Conservation (phyloP, 2,888 invertebrate species). For the Minunthozetes semirufus region DNA sequence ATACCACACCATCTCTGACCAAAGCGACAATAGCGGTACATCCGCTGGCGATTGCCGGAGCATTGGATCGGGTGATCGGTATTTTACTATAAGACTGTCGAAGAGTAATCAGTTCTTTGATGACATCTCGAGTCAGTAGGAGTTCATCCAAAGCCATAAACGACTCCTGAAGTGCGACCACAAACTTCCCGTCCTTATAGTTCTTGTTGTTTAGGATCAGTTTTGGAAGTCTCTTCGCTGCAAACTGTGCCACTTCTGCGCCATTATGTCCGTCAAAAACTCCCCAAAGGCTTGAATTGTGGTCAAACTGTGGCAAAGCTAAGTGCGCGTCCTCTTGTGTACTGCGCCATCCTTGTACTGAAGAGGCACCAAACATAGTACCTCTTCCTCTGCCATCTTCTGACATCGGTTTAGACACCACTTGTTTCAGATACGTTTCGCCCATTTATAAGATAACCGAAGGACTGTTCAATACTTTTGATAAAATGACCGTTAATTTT, state of each 20-base stretch:
- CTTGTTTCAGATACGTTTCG: neutral
- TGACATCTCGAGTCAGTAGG: conserved; percentile 52
- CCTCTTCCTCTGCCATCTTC: neutral
- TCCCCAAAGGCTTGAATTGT: conserved; percentile 74
- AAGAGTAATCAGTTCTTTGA: conserved; percentile 8
- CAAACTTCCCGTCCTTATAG: conserved; percentile 60
- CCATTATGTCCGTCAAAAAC: conserved; percentile 73
- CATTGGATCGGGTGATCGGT: conserved; percentile 37
- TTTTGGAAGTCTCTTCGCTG: conserved; percentile 71
- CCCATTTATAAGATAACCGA: neutral
- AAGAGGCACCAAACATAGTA: conserved; percentile 64
- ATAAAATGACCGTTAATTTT: too few species aligned
- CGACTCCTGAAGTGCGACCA: conserved; percentile 71
- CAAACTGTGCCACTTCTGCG: conserved; percentile 84
- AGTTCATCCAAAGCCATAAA: conserved; percentile 83
- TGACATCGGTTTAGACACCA: neutral
- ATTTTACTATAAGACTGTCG: neutral
- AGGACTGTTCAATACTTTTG: too few species aligned
- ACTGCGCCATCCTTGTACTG: conserved; percentile 98
- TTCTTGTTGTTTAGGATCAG: conserved; percentile 68
- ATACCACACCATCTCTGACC: conserved; percentile 65
- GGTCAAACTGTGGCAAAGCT: conserved; percentile 75
- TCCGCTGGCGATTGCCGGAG: conserved; percentile 59
- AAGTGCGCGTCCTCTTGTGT: conserved; percentile 99
- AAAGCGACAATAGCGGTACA: conserved; percentile 96